Base-by-base conservation (phyloP, 2,888 invertebrate species). In the Atrina japonica region DNA sequence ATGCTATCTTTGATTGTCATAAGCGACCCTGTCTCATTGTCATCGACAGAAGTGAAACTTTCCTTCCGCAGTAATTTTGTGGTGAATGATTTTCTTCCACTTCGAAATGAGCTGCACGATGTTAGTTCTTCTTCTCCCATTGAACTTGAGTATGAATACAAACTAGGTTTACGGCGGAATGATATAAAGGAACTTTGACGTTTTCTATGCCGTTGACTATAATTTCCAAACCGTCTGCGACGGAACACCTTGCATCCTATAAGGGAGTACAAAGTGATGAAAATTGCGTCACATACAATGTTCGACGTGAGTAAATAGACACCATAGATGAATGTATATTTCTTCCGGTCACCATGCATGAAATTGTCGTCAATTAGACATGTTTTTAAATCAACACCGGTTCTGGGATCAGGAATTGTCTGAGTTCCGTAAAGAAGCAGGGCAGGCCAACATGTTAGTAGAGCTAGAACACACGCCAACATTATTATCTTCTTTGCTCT, bases 341-440 rank as follows among this genome's bases (percentile, higher is more conserved):
- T 60, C 1, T 76, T 76, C 7, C 41, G 21, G 41, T 70, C 66
- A 9, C 53, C 41, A 11, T 55, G 55, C 3, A 21, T 9, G 29
- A 65, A 70, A 0, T 67, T 58, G 18, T 79, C 76, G 21, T 76
- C 70, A 7, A 82, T 73, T 6, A 78, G 64, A 59, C 84, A 84
- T 16, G 81, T 80, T 29, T 79, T 76, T 18, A 43, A 30, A 3
- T 47, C 27, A 76, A 52, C 0, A 49, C 63, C n/a, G 68, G 23
- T 16, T 29, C 50, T 29, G 58, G 55, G 43, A 53, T 43, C 25
- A 67, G 74, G 16, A 9, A 77, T 55, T 1, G 75, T 75, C 11
- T 50, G 69, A 1, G 80, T 82, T 29, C 83, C 84, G 60, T 83
- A 86, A 0, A 86, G 68, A 3, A 83, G 50, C 11, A 86, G 53